Evolutionary conservation across 1,140 invertebrate genomes (phyloP).

Genomic region (Pollicipes pollicipes): DNA sequence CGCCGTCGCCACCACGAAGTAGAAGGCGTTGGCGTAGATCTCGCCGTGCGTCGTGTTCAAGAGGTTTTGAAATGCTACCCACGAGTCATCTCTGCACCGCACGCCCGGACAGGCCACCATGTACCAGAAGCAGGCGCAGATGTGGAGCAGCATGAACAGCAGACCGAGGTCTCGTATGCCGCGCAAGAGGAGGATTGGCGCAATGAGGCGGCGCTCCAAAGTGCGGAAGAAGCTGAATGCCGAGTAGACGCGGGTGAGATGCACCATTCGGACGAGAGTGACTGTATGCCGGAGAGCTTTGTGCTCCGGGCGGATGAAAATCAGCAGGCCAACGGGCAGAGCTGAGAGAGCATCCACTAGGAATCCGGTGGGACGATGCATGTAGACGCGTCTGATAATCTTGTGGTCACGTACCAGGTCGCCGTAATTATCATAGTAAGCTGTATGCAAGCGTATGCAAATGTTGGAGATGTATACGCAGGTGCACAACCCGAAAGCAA

Average conservation of each 20-base stretch:
- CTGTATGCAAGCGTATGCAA: neutral
- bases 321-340: neutral
- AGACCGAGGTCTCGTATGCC: neutral
- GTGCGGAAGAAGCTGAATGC: neutral
- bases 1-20: neutral
- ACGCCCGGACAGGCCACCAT: neutral
- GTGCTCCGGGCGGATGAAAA: neutral
- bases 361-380: neutral
- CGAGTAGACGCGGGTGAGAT: neutral
- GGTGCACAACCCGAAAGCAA: no score
- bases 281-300: neutral
- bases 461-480: neutral
- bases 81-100: neutral
- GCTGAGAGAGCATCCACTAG: neutral
- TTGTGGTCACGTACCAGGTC: neutral
- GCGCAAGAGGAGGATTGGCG: neutral
- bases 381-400: neutral
- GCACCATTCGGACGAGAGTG: neutral
- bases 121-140: neutral
- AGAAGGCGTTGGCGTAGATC: neutral
- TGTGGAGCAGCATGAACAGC: neutral
- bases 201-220: neutral
- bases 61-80: neutral
- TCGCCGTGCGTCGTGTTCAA: neutral
- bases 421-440: neutral